Evolutionary conservation across 1,140 invertebrate species (phyloP).

Genomic region (Lanistes nyassanus): DNA sequence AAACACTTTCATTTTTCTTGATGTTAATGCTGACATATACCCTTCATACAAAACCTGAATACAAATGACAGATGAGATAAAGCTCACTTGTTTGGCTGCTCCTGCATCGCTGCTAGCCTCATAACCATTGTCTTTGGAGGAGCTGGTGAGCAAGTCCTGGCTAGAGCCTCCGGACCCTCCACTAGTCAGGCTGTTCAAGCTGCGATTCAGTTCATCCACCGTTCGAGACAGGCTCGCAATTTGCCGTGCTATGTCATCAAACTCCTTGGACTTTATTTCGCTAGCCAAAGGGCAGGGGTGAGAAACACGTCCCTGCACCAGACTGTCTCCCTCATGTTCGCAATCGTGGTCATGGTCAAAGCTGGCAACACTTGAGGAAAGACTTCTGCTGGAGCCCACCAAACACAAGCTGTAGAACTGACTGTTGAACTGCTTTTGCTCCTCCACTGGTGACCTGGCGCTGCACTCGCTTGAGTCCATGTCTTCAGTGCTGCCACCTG

Average conservation of each 20-base stretch:
- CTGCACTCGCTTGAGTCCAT: slow-evolving; percentile 34
- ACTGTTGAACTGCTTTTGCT: slow-evolving; percentile 50
- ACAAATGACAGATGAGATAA: too few relatives aligned
- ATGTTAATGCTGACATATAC: too few relatives aligned
- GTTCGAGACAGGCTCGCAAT: slow-evolving; percentile 58
- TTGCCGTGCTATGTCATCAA: slow-evolving; percentile 58
- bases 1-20: too few relatives aligned
- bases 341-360: slow-evolving; percentile 29
- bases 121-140: not conserved
- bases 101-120: slow-evolving; percentile 6
- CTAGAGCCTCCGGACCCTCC: slow-evolving; percentile 45
- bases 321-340: not conserved
- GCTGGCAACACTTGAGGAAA: slow-evolving; percentile 40
- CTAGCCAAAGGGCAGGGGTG: not conserved
- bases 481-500: slow-evolving; percentile 10
- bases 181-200: slow-evolving; percentile 55
- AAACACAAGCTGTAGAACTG: slow-evolving; percentile 58
- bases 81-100: not conserved
- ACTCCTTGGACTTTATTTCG: slow-evolving; percentile 36
- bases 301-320: not conserved
- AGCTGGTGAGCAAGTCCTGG: slow-evolving; percentile 23
- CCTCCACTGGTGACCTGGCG: slow-evolving; percentile 33
- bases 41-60: too few relatives aligned
- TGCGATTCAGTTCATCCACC: slow-evolving; percentile 56
- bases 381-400: slow-evolving; percentile 48